Percentiles rank a stretch among this genome's conserved stretches.
Evolutionary conservation across 2,797 vertebrate genomes (phyloP).

Genomic region (Pseudomugil gertrudae): DNA sequence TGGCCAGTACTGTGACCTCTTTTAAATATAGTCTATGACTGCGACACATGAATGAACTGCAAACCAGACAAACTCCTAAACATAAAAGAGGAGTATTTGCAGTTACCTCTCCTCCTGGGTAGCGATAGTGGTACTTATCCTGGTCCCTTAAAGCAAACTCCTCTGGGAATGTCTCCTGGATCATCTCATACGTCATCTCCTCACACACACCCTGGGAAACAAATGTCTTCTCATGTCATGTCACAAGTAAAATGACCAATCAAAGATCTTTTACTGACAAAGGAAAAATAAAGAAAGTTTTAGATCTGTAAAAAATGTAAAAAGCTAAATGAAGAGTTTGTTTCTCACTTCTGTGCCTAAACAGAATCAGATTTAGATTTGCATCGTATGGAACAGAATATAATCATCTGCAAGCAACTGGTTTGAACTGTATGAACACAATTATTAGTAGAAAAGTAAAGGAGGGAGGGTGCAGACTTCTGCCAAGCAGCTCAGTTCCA

Average conservation of each 20-base stretch:
- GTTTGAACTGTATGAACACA: no score
- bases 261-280: not conserved
- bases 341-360: no score
- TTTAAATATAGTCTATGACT: not conserved
- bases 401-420: no score
- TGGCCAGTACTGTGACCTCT: no score
- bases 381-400: no score
- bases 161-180: constrained; percentile 89
- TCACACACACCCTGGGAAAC: constrained; percentile 96
- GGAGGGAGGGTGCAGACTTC: no score
- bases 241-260: not conserved
- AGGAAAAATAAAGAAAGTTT: no score
- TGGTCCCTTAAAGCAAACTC: constrained; percentile 92
- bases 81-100: not conserved
- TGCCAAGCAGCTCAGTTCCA: no score
- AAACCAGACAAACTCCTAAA: not conserved
- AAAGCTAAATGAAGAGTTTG: not conserved
- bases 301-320: not conserved
- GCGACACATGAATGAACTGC: constrained; percentile 8
- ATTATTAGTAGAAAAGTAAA: no score
- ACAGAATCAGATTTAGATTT: no score
- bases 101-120: constrained; percentile 93
- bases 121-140: constrained; percentile 97
- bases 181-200: constrained; percentile 95
- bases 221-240: not conserved